These are phyloP conservation scores for Plemyria rubiginata DNA, from an alignment of 2,888 invertebrate species.

Conservation along the genomic window DNA sequence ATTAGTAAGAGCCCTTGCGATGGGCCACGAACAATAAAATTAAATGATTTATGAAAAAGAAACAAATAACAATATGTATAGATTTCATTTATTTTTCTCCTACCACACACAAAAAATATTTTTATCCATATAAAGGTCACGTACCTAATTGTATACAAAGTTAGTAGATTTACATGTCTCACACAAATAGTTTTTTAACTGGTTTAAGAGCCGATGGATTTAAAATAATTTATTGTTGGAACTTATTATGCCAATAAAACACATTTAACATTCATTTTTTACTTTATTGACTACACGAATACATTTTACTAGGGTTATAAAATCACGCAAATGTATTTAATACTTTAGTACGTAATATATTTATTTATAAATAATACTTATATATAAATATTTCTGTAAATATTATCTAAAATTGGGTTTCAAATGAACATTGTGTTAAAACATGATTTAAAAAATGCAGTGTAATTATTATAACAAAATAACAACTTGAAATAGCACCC, in stretches of 20 bases:
- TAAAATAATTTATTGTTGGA: no score
- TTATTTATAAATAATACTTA: conserved; percentile 1
- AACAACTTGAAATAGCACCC: neutral
- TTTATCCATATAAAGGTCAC: no score
- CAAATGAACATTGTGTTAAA: neutral
- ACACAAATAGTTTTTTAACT: no score
- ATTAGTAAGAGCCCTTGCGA: no score
- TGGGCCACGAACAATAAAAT: no score
- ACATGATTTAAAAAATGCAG: conserved; percentile 16
- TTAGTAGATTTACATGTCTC: no score
- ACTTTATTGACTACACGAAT: neutral
- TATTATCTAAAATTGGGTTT: neutral
- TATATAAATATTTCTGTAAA: conserved; percentile 3
- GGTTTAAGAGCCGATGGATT: no score
- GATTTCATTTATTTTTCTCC: conserved; percentile 17
- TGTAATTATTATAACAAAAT: neutral
- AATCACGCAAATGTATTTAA: neutral
- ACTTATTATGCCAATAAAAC: no score
- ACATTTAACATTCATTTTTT: no score
- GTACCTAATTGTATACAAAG: no score
- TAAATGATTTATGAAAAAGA: neutral
- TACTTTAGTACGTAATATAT: neutral
- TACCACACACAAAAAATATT: conserved; percentile 18
- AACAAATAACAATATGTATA: conserved; percentile 3
- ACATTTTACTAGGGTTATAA: neutral